Conservation (phyloP, 1,140 invertebrate genomes). For the Diorhabda carinulata region DNA sequence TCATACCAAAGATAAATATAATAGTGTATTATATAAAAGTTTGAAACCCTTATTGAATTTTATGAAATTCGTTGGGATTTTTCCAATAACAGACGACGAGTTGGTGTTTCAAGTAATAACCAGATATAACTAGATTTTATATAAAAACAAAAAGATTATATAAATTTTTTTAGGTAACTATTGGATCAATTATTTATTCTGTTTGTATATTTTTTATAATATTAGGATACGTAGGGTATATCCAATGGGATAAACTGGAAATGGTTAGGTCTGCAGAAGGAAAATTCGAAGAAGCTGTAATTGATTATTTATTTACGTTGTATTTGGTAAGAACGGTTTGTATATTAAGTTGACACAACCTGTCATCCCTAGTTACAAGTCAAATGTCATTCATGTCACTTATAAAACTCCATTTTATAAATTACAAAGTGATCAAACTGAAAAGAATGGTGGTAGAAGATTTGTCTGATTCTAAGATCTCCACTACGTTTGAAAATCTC, state of each 20-base stretch:
- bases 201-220: constrained; percentile 51
- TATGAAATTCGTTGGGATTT: constrained; percentile 55
- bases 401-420: too few species aligned
- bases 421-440: too few species aligned
- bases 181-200: constrained; percentile 56
- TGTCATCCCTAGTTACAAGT: too few species aligned
- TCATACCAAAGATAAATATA: background rate
- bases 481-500: too few species aligned
- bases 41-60: constrained; percentile 57
- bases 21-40: constrained; percentile 53
- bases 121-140: background rate
- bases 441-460: too few species aligned
- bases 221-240: constrained; percentile 53
- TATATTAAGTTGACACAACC: too few species aligned
- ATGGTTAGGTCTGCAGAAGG: constrained; percentile 58
- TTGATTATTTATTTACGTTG: constrained; percentile 64
- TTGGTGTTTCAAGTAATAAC: constrained; percentile 46
- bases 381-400: too few species aligned
- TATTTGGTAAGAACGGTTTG: constrained; percentile 51
- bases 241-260: constrained; percentile 57
- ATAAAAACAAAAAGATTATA: background rate
- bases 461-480: too few species aligned
- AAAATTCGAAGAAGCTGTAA: constrained; percentile 65
- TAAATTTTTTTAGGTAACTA: constrained; percentile 49
- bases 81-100: constrained; percentile 53